Conservation (phyloP, 2,113 vertebrate genomes). For the Platysteira castanea region DNA sequence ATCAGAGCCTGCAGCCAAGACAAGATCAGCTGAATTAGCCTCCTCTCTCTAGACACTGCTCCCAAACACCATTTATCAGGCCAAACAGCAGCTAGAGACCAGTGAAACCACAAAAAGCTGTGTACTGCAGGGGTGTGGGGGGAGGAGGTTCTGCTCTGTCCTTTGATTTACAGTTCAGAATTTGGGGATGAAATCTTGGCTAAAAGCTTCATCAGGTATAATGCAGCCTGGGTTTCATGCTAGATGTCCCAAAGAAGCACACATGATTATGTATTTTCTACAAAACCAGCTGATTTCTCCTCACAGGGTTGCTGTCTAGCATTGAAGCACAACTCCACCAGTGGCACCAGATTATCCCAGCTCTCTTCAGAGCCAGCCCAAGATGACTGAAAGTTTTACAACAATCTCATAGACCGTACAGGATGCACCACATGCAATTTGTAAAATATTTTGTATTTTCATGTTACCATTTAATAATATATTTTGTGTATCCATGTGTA, state of each 20-base stretch:
- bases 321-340: neutral
- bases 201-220: neutral
- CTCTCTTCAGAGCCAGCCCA: neutral
- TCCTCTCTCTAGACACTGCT: neutral
- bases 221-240: neutral
- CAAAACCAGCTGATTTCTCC: neutral
- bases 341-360: neutral
- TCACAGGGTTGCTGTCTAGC: neutral
- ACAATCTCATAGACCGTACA: neutral
- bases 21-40: neutral
- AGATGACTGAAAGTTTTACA: neutral
- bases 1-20: conserved; percentile 83
- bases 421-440: neutral
- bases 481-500: neutral
- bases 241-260: neutral
- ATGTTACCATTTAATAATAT: neutral
- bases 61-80: neutral
- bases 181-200: neutral
- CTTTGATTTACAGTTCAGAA: neutral
- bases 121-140: fast-evolving
- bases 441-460: neutral
- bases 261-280: neutral
- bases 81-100: neutral
- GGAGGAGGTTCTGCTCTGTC: neutral
- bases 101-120: neutral